Conservation (phyloP, 2,113 vertebrate genomes). For the Lycocorax pyrrhopterus region DNA sequence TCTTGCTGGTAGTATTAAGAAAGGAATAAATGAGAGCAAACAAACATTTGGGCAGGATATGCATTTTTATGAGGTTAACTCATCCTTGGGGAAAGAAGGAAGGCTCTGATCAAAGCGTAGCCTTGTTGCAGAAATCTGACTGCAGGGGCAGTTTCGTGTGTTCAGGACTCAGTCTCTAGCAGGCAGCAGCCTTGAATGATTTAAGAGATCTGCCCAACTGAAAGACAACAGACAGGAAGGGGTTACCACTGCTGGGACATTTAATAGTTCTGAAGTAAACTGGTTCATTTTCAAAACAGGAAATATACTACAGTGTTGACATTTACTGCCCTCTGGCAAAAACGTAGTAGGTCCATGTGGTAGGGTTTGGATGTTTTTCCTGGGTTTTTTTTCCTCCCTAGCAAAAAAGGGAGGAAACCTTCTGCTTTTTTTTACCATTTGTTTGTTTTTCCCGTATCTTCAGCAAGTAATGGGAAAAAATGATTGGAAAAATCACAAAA, state of each 20-base stretch:
- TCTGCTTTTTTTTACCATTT: background rate
- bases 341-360: background rate
- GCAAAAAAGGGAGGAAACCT: background rate
- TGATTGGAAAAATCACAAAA: background rate
- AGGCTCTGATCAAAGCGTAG: background rate
- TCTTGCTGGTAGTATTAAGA: background rate
- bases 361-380: background rate
- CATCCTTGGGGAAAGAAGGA: constrained; percentile 31
- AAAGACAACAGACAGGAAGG: constrained; percentile 10
- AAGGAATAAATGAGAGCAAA: constrained; percentile 41
- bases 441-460: background rate
- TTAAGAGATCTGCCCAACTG: background rate
- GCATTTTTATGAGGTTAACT: constrained; percentile 51
- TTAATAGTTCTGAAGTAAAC: constrained; percentile 36
- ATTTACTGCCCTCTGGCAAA: constrained; percentile 23
- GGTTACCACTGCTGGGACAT: background rate
- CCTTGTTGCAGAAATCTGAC: background rate
- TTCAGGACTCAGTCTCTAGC: background rate
- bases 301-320: constrained; percentile 26
- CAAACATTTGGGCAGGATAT: constrained; percentile 36
- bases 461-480: background rate
- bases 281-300: constrained; percentile 27
- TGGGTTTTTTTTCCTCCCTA: background rate
- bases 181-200: background rate
- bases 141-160: background rate